phyloP scores from a whole-genome alignment of 2,797 vertebrate species.

The Galagoides demidoff region DNA sequence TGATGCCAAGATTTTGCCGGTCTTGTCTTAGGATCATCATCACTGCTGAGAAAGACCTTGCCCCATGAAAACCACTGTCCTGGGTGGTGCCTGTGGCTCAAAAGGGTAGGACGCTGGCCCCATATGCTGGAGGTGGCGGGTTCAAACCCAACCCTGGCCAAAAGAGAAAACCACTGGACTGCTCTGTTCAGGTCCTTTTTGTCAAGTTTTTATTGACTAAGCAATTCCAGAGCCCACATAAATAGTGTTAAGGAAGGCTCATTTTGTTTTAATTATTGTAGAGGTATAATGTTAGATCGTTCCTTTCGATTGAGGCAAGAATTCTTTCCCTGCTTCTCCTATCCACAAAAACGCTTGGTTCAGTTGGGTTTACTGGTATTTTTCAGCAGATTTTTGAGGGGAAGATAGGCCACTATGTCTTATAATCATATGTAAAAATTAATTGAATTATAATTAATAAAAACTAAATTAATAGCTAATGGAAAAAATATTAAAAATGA shows the following conservation, averaged over 20 bases:
- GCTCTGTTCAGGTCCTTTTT: background rate
- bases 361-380: background rate
- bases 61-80: background rate
- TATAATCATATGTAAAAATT: conserved; percentile 10
- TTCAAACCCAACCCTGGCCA: too few relatives aligned
- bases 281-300: background rate
- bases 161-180: background rate
- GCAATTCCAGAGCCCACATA: background rate
- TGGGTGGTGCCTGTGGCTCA: too few relatives aligned
- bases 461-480: background rate
- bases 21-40: background rate
- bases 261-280: background rate
- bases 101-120: too few relatives aligned
- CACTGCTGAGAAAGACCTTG: background rate
- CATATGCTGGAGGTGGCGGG: too few relatives aligned
- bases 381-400: background rate
- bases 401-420: background rate
- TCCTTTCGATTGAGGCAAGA: conserved; percentile 15
- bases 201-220: background rate
- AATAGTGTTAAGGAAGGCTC: background rate
- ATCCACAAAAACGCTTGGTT: background rate
- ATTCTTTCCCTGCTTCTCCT: background rate
- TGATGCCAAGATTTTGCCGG: background rate
- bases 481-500: conserved; percentile 3
- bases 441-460: too few relatives aligned